Conservation (phyloP, 2,888 invertebrate genomes). For the Oligia strigilis region DNA sequence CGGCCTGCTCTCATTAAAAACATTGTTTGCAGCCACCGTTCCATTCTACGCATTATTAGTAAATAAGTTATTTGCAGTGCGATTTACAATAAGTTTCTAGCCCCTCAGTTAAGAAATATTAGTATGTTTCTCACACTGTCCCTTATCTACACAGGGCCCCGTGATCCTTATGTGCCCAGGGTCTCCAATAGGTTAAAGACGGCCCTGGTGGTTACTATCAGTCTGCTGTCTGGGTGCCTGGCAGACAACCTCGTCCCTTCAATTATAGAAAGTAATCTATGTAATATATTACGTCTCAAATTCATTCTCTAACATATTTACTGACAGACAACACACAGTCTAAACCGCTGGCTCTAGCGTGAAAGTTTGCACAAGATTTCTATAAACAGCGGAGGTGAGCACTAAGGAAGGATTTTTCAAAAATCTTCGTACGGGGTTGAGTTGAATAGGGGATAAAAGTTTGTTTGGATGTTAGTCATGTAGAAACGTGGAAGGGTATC, state of each 20-base stretch:
- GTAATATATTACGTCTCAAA: neutral
- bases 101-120: too few relatives aligned
- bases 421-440: neutral
- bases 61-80: too few relatives aligned
- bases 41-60: too few relatives aligned
- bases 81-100: too few relatives aligned
- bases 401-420: too few relatives aligned
- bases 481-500: neutral
- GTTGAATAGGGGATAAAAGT: too few relatives aligned
- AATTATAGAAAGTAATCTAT: neutral
- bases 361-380: neutral
- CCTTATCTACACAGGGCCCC: too few relatives aligned
- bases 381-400: neutral
- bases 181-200: too few relatives aligned
- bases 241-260: neutral
- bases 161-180: too few relatives aligned
- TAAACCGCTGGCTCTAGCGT: neutral
- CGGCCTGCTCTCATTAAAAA: too few relatives aligned
- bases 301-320: neutral
- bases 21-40: too few relatives aligned
- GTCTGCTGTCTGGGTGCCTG: neutral
- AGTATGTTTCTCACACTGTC: too few relatives aligned
- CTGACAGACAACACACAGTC: neutral
- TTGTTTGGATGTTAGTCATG: neutral
- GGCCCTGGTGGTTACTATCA: neutral